phyloP scores from a whole-genome alignment of 2,113 vertebrate species.

The Ceyx melanurus region DNA sequence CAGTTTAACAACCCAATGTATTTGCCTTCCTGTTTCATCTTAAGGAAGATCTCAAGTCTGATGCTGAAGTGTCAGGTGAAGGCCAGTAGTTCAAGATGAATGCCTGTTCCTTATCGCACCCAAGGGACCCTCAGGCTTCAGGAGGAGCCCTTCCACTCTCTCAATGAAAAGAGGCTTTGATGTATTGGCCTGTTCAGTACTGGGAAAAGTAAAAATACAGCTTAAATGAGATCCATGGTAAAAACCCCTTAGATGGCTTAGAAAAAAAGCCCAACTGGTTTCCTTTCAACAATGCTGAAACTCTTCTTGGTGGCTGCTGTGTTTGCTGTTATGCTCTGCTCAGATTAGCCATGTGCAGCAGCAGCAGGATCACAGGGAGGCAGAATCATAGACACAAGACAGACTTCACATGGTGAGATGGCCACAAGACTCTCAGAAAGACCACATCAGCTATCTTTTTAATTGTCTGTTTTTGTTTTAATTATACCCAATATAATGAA shows the following conservation, averaged over 20 bases:
- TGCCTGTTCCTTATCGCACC: neutral
- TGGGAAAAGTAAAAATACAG: neutral
- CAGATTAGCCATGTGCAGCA: neutral
- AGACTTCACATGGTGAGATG: neutral
- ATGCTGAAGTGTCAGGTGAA: neutral
- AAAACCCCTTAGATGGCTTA: neutral
- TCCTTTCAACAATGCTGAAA: neutral
- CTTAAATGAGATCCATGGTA: neutral
- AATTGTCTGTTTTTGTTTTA: neutral
- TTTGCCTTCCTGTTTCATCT: neutral
- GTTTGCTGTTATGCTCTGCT: neutral
- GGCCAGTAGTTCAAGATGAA: neutral
- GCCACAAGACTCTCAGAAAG: neutral
- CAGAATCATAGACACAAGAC: neutral
- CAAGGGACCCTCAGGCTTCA: neutral
- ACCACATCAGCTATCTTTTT: neutral
- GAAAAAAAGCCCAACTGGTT: neutral
- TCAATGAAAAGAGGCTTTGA: neutral
- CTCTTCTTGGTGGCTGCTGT: neutral
- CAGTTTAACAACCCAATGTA: neutral
- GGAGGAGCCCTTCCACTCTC: neutral
- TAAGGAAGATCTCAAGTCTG: neutral
- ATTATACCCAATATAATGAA: neutral
- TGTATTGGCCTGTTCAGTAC: neutral
- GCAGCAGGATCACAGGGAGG: neutral